Evolutionary conservation across 2,888 invertebrate species (phyloP).

Genomic region (Pheosia tremula): DNA sequence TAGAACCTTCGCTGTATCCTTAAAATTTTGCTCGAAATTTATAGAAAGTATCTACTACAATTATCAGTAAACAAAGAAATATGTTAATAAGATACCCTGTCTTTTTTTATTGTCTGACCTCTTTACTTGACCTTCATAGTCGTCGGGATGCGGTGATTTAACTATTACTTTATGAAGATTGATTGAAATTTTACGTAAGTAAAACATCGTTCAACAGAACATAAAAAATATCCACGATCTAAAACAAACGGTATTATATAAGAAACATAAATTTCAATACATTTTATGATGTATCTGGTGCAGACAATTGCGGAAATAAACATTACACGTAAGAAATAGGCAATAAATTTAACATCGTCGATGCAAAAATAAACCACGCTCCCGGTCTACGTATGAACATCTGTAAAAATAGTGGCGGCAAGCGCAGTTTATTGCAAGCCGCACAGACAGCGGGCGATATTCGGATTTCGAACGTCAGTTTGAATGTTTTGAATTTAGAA

Average conservation of each 20-base stretch:
- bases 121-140: too few relatives aligned
- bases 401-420: conserved; percentile 63
- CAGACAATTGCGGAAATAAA: conserved; percentile 22
- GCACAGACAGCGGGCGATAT: conserved; percentile 48
- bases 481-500: conserved; percentile 32
- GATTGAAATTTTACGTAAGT: too few relatives aligned
- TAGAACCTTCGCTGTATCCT: too few relatives aligned
- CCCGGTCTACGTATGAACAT: conserved; percentile 39
- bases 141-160: too few relatives aligned
- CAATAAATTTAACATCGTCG: not conserved
- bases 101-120: too few relatives aligned
- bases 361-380: conserved; percentile 30
- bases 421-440: conserved; percentile 54
- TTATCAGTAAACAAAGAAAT: too few relatives aligned
- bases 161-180: too few relatives aligned
- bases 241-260: not conserved
- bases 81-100: too few relatives aligned
- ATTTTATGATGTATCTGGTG: conserved; percentile 24
- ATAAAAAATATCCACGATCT: not conserved
- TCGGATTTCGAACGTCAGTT: conserved; percentile 39
- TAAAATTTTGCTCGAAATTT: too few relatives aligned
- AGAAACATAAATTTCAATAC: conserved; percentile 19
- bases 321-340: not conserved
- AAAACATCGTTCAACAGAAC: not conserved
- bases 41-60: too few relatives aligned